Evolutionary conservation across 2,113 vertebrate genomes (phyloP).

Genomic region (Atlantisia rogersi): DNA sequence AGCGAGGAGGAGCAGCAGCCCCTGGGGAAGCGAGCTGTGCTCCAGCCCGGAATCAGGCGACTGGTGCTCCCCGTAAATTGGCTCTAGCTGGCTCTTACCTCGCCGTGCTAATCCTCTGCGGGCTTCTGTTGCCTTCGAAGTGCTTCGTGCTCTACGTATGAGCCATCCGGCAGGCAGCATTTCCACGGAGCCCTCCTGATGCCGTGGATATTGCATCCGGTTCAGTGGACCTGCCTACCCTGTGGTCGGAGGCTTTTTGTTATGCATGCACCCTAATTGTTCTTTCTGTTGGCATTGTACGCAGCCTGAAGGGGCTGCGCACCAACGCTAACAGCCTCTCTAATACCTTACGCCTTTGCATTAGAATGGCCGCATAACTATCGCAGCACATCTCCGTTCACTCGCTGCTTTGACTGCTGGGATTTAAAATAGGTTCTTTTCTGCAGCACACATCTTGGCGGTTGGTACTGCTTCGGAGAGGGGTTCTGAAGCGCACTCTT

Average conservation of each 20-base stretch:
- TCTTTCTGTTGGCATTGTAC: slow-evolving; percentile 21
- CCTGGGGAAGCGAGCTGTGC: neutral
- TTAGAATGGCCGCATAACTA: slow-evolving; percentile 54
- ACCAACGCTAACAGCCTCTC: slow-evolving; percentile 31
- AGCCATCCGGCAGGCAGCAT: neutral
- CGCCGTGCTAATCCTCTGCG: neutral
- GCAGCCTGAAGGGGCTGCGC: neutral
- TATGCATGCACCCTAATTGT: slow-evolving; percentile 6
- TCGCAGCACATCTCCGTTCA: slow-evolving; percentile 18
- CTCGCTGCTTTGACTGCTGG: slow-evolving; percentile 10
- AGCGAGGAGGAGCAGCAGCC: neutral
- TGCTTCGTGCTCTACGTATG: neutral
- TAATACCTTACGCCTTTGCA: slow-evolving; percentile 32
- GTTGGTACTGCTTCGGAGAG: neutral
- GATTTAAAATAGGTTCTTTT: slow-evolving; percentile 18
- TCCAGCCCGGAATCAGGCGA: accelerated
- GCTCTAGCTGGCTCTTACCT: neutral
- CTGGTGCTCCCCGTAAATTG: neutral
- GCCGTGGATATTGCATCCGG: neutral
- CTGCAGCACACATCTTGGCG: neutral
- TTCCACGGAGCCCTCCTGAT: neutral
- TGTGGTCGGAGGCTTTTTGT: slow-evolving; percentile 31
- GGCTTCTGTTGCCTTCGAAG: neutral
- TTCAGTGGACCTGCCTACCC: slow-evolving; percentile 18
- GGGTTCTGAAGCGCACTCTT: neutral